Base-by-base conservation (phyloP, 2,888 invertebrate species). In the Dynastes tityus region DNA sequence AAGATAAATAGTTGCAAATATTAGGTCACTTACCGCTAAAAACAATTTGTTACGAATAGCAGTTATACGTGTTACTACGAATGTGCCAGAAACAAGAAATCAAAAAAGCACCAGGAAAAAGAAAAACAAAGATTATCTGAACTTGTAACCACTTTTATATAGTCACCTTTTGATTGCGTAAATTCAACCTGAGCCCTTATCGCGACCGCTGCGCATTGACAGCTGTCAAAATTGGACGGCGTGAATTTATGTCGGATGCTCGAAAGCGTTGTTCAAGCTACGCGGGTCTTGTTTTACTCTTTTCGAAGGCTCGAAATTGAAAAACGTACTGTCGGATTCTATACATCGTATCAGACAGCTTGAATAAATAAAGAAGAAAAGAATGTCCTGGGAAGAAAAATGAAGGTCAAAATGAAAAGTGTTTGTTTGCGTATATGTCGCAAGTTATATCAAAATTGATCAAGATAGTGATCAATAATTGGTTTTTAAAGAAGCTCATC, bases 191-290 rank as follows among this genome's bases (percentile, higher is more conserved):
- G 55, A 9, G n/a, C 16, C 22, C 32, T 63, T 63, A 63, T 63
- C 63, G 63, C 63, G 63, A 63, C 32, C 5, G 27, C 22, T 8
- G 3, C 45, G 22, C 49, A 67, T 27, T 49, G 67, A 67, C 67
- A 67, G 67, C 67, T 67, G 67, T 67, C 67, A 67, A 67, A 67
- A 67, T 45, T 67, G 9, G 45, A 67, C 27, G 67, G 67, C 49
- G 49, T 27, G 67, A 67, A 67, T 67, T 67, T 67, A 63, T 63
- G 63, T 63, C 22, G 16, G 55, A 63, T 63, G 13, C 27, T 32
- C 27, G 29, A 32, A 63, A 22, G 27, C 27, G 63, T 29, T 32
- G 29, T 32, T 29, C 63, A 29, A 63, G 22, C 16, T 22, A 16
- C 63, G 3, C 13, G 9, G 32, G 29, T 63, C 29, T 27, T 63